These are phyloP conservation scores for Fragum sueziense DNA, from an alignment of 2,888 invertebrate species.

Conservation along the genomic window DNA sequence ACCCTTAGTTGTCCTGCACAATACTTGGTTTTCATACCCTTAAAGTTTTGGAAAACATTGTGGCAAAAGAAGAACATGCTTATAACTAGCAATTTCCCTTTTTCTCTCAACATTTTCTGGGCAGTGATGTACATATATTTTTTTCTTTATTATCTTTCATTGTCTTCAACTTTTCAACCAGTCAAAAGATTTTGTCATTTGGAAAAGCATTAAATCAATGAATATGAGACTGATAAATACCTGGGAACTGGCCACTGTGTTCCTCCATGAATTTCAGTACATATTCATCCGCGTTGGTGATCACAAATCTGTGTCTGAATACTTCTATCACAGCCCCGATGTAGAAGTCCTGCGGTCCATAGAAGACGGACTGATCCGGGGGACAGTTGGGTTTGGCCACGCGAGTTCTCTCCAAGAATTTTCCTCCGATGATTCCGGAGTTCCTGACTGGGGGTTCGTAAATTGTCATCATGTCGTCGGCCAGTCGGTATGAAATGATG, in stretches of 20 bases:
- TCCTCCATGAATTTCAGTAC: constrained; percentile 87
- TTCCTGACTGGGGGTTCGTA: constrained; percentile 86
- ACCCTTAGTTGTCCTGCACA: too few species aligned
- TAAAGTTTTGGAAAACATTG: not conserved
- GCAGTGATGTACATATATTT: too few species aligned
- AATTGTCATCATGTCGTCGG: constrained; percentile 89
- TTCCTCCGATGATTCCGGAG: constrained; percentile 89
- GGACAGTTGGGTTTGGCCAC: constrained; percentile 87
- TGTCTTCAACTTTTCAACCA: too few species aligned
- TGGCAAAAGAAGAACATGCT: not conserved
- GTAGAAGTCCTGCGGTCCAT: constrained; percentile 90
- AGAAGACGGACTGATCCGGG: constrained; percentile 89
- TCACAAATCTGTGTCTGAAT: constrained; percentile 89
- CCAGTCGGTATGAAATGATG: constrained; percentile 89
- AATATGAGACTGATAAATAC: constrained; percentile 67
- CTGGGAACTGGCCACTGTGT: constrained; percentile 80
- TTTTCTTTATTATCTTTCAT: not conserved
- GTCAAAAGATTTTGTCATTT: not conserved
- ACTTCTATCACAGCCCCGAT: constrained; percentile 89
- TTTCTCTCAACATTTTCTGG: too few species aligned
- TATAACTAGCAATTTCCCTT: too few species aligned
- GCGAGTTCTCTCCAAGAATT: constrained; percentile 87
- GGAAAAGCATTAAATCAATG: not conserved
- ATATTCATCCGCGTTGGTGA: constrained; percentile 92
- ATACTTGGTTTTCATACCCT: not conserved